phyloP scores from a whole-genome alignment of 2,113 vertebrate genomes.

The Chaetops frenatus region DNA sequence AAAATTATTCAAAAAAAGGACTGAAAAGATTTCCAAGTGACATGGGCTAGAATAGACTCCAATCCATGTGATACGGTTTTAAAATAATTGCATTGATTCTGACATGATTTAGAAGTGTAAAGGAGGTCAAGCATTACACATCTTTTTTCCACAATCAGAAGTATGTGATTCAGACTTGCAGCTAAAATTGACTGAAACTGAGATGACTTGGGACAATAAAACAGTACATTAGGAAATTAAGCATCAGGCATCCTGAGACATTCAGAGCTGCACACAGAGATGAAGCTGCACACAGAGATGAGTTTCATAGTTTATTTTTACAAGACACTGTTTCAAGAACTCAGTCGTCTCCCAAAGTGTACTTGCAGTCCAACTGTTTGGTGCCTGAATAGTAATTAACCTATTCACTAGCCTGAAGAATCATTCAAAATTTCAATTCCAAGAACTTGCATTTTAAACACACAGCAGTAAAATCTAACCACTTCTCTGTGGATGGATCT shows the following conservation, averaged over 20 bases:
- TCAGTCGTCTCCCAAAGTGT: background rate
- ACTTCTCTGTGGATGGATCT: background rate
- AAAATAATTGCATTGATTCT: background rate
- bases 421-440: background rate
- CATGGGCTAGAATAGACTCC: background rate
- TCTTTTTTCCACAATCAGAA: background rate
- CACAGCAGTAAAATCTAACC: background rate
- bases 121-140: background rate
- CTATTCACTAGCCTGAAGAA: background rate
- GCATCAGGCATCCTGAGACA: background rate
- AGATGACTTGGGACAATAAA: background rate
- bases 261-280: slow-evolving; percentile 16
- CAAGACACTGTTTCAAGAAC: background rate
- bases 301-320: slow-evolving; percentile 4
- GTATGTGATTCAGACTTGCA: background rate
- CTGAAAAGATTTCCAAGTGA: background rate
- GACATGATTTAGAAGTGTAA: background rate
- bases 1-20: background rate
- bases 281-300: background rate
- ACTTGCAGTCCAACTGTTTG: background rate
- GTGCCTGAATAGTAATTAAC: background rate
- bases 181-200: background rate
- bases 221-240: background rate
- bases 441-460: background rate
- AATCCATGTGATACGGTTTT: background rate